Conservation (phyloP, 1,140 invertebrate species). For the Atta colombica region DNA sequence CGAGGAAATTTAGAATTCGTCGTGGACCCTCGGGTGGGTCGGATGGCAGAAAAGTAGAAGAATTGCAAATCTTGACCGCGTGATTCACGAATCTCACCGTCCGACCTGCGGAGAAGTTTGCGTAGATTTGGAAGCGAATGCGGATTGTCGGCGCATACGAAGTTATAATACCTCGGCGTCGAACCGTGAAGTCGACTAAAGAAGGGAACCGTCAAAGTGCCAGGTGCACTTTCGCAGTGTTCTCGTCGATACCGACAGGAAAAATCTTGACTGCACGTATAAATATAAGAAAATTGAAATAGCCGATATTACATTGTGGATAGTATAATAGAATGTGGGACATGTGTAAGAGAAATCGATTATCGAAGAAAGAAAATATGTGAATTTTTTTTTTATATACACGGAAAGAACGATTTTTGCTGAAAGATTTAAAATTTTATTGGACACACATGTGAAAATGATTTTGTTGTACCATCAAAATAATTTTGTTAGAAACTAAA, state of each 20-base stretch:
- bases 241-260: neutral
- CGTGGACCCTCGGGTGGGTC: neutral
- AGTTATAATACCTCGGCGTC: constrained; percentile 26
- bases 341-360: constrained; percentile 31
- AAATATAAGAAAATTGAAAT: constrained; percentile 23
- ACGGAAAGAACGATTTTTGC: too few relatives aligned
- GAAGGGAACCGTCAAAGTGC: constrained; percentile 19
- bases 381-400: too few relatives aligned
- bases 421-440: too few relatives aligned
- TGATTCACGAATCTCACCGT: constrained; percentile 6
- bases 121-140: neutral
- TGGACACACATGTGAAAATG: too few relatives aligned
- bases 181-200: constrained; percentile 3
- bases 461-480: too few relatives aligned
- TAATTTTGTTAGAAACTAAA: too few relatives aligned
- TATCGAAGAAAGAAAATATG: neutral
- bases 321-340: neutral
- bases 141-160: constrained; percentile 37
- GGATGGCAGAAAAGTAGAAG: constrained; percentile 5
- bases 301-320: neutral
- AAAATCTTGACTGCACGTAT: constrained; percentile 11
- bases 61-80: constrained; percentile 70
- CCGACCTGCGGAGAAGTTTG: constrained; percentile 32
- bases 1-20: constrained; percentile 62
- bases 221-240: constrained; percentile 26